Base-by-base conservation (phyloP, 1,140 invertebrate species). In the Drosophila sproati region DNA sequence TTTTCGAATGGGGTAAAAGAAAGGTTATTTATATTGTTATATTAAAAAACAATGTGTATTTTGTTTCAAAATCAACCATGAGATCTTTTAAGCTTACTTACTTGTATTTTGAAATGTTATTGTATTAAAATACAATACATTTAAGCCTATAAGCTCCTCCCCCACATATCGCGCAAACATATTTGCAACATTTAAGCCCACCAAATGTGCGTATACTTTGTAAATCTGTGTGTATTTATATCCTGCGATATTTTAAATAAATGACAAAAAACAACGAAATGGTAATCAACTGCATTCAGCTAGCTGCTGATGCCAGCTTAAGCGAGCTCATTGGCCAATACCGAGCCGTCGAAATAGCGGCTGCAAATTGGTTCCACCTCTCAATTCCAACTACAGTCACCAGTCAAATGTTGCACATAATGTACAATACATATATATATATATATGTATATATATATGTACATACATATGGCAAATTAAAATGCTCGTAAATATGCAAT, bases 401-500 rank as follows among this genome's bases (percentile, higher is more conserved):
- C 39, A 8, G 5, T 8, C 51, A 37, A 51, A 32, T n/a, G 8
- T 32, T 54, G 20, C 31, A 35, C 32, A 29, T 32, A n/a, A 55
- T 12, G 4, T 3, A 41, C n/a, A 31, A 39, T 29, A 35, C 3
- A 39, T 39, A 41, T 63, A 12, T 41, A 32, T 35, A 41, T 47
- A 10, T 32, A 28, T 59, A 0, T 32, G 1, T 29, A 0, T 50
- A 2, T 8, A 37, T 47, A 1, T 51, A 6, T 6, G n/a, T 37
- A 4, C 41, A 43, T 52, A 64, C 12, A 34, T 52, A 39, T 2
- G 4, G 41, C 37, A 45, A 41, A 51, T 39, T n/a, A 45, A 52
- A 69, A 48, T 48, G 66, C 67, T 72, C 66, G 77, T 87, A 79
- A 82, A 87, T 87, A 87, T 79, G 79, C 76, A 82, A 82, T 79